phyloP scores from a whole-genome alignment of 2,797 vertebrate genomes.

The Dipus sagitta region DNA sequence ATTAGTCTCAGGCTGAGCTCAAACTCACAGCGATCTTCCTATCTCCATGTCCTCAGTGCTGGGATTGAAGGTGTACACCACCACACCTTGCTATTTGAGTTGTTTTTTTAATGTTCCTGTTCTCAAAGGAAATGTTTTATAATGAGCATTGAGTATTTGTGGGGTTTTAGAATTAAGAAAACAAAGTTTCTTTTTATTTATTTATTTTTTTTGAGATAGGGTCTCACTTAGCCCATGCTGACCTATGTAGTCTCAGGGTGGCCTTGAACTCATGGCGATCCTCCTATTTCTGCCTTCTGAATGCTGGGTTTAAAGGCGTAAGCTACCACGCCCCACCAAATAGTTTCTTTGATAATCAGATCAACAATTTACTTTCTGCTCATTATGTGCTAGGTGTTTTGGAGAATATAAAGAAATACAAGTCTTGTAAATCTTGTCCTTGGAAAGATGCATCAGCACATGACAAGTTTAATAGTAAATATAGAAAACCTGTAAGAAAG shows the following conservation, averaged over 20 bases:
- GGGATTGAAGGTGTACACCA: too few relatives aligned
- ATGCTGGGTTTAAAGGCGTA: too few relatives aligned
- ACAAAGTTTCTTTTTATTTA: conserved; percentile 8
- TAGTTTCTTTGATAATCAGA: conserved; percentile 14
- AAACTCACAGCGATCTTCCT: too few relatives aligned
- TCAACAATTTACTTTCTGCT: conserved; percentile 9
- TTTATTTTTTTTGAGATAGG: too few relatives aligned
- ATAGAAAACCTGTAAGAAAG: background rate
- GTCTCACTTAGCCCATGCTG: too few relatives aligned
- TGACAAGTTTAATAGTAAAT: background rate
- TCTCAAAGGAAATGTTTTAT: conserved; percentile 49
- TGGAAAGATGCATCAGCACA: background rate
- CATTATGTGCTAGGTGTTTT: background rate
- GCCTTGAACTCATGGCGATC: too few relatives aligned
- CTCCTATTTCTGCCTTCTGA: too few relatives aligned
- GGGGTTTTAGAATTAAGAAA: conserved; percentile 36
- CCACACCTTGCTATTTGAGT: background rate
- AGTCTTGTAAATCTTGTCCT: background rate
- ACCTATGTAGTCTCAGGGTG: too few relatives aligned
- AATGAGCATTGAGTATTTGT: conserved; percentile 37
- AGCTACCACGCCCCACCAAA: too few relatives aligned
- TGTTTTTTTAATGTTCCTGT: background rate
- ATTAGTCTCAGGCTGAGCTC: too few relatives aligned
- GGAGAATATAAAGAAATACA: background rate
- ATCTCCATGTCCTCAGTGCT: too few relatives aligned